phyloP scores from a whole-genome alignment of 2,113 vertebrate species.

The Oreotrochilus melanogaster region DNA sequence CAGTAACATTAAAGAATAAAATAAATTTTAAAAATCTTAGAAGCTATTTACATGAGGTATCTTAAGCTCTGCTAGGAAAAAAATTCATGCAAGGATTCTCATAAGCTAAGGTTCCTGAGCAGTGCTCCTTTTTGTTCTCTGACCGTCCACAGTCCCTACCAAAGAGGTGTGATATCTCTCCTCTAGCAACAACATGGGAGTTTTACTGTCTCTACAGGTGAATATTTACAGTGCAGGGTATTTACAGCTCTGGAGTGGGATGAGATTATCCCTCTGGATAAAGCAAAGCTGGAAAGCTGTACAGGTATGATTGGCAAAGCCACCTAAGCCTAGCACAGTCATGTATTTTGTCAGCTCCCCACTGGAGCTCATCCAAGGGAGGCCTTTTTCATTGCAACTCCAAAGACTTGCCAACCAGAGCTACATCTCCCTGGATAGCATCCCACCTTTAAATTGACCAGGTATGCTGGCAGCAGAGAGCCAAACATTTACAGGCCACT shows the following conservation, averaged over 20 bases:
- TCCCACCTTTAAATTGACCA: neutral
- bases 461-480: neutral
- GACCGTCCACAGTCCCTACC: neutral
- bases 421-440: neutral
- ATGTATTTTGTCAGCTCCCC: neutral
- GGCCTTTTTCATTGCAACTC: neutral
- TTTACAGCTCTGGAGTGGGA: neutral
- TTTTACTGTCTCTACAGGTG: neutral
- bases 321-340: neutral
- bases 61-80: neutral
- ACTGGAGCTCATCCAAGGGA: too few species aligned
- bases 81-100: neutral
- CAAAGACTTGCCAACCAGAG: neutral
- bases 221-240: neutral
- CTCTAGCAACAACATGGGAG: neutral
- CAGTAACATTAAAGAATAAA: neutral
- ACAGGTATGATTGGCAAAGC: neutral
- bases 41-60: neutral
- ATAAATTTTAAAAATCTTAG: neutral
- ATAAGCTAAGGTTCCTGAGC: neutral
- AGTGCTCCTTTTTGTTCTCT: neutral
- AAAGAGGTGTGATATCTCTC: neutral
- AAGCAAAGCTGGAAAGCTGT: neutral
- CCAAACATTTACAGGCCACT: rapidly evolving
- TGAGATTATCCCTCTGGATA: neutral